These are phyloP conservation scores for Amniataba percoides DNA, from an alignment of 2,797 vertebrate genomes.

Conservation along the genomic window DNA sequence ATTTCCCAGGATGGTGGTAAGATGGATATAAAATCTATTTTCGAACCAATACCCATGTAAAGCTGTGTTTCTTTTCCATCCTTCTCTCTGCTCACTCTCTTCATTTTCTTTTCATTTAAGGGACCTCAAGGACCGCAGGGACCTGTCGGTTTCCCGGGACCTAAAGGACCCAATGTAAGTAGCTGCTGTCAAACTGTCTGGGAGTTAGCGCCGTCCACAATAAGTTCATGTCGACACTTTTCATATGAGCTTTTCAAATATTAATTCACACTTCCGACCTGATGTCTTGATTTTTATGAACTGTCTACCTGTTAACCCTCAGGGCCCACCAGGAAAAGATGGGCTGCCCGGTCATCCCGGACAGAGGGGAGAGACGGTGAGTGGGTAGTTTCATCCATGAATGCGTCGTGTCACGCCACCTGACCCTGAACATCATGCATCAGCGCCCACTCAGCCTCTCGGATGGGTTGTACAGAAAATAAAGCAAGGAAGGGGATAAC, in stretches of 20 bases:
- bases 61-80: neutral
- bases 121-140: slow-evolving; percentile 98
- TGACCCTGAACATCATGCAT: slow-evolving; percentile 26
- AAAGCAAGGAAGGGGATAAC: neutral
- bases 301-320: slow-evolving; percentile 56
- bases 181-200: slow-evolving; percentile 35
- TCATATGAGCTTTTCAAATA: slow-evolving; percentile 60
- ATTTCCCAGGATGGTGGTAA: neutral
- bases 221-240: slow-evolving; percentile 29
- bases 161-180: slow-evolving; percentile 97
- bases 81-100: neutral
- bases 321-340: slow-evolving; percentile 97
- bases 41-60: neutral
- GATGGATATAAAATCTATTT: neutral
- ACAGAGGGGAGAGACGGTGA: slow-evolving; percentile 97
- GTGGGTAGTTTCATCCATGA: slow-evolving; percentile 64
- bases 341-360: slow-evolving; percentile 97
- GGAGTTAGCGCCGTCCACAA: slow-evolving; percentile 20
- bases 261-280: slow-evolving; percentile 26
- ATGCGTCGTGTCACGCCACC: slow-evolving; percentile 10
- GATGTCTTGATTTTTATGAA: slow-evolving; percentile 29
- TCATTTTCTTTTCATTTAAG: slow-evolving; percentile 78
- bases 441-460: slow-evolving; percentile 22
- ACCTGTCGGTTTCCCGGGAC: slow-evolving; percentile 95
- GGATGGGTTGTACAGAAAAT: slow-evolving; percentile 22